phyloP scores from a whole-genome alignment of 1,140 invertebrate species.

The Pachypsylla venusta region DNA sequence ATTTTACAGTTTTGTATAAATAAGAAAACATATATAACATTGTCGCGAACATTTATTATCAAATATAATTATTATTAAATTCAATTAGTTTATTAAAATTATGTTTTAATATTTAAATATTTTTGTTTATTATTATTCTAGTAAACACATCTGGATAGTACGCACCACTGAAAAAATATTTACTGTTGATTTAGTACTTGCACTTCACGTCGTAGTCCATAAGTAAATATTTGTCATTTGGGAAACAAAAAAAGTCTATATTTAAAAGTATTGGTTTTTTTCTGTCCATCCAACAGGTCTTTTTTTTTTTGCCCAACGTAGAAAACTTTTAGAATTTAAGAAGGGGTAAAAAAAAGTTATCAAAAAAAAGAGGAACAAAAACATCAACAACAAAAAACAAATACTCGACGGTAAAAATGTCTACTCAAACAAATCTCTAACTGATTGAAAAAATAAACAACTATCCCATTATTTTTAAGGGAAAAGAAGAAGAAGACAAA shows the following conservation, averaged over 20 bases:
- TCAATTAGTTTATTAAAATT: no score
- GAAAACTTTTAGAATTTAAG: neutral
- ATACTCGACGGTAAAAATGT: slow-evolving; percentile 9
- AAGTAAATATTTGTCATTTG: slow-evolving; percentile 3
- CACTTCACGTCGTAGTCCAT: neutral
- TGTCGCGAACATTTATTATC: no score
- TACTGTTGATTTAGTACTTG: slow-evolving; percentile 2
- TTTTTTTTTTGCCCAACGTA: neutral
- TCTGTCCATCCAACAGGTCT: slow-evolving; percentile 8
- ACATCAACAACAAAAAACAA: slow-evolving; percentile 3
- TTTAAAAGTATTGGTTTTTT: neutral
- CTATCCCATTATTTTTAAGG: slow-evolving; percentile 6
- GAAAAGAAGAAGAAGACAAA: slow-evolving; percentile 1
- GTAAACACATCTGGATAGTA: no score
- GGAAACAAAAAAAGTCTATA: slow-evolving; percentile 8
- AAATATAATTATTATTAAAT: no score
- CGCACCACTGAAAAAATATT: no score
- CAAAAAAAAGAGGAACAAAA: slow-evolving; percentile 7
- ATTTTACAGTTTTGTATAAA: no score
- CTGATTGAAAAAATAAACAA: slow-evolving; percentile 10
- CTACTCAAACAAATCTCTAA: slow-evolving; percentile 9
- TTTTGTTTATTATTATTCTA: no score
- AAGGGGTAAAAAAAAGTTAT: slow-evolving; percentile 9
- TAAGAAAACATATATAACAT: no score
- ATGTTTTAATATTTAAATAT: no score